A percentile compares a stretch with the other conserved stretches of the same genome.
These are phyloP conservation scores for Erethizon dorsatum DNA, from an alignment of 2,797 vertebrate genomes.

Conservation along the genomic window DNA sequence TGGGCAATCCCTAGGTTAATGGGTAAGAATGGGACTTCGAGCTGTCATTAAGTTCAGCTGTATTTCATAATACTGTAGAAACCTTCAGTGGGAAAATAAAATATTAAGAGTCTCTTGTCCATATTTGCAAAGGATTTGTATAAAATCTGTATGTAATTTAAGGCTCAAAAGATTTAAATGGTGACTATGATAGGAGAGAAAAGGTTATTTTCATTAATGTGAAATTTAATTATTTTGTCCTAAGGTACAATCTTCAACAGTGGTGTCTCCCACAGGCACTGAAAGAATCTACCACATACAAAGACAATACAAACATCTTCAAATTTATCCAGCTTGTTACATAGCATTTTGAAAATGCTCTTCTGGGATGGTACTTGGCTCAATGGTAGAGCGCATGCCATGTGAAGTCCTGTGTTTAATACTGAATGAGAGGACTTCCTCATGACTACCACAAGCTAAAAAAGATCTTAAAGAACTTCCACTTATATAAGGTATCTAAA, in stretches of 20 bases:
- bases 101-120: not conserved
- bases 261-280: not conserved
- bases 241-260: not conserved
- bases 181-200: slow-evolving; percentile 11
- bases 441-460: not conserved
- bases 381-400: not conserved
- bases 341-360: slow-evolving; percentile 23
- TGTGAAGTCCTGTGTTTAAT: not conserved
- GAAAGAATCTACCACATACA: slow-evolving; percentile 15
- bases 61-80: slow-evolving; percentile 24
- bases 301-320: not conserved
- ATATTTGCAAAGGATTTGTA: slow-evolving; percentile 38
- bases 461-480: not conserved
- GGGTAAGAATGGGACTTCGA: not conserved
- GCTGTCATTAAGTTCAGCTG: not conserved
- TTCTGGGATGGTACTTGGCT: not conserved
- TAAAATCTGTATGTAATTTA: slow-evolving; percentile 4
- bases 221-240: not conserved
- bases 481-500: slow-evolving; percentile 4
- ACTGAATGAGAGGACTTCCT: not conserved
- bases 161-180: slow-evolving; percentile 49
- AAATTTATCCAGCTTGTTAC: slow-evolving; percentile 52
- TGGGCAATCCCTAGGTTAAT: not conserved
- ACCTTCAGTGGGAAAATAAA: slow-evolving; percentile 56
- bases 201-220: slow-evolving; percentile 24